Percentiles rank a stretch among this genome's conserved stretches.
Conservation (phyloP, 2,797 vertebrate genomes). For the Dendrocincla fuliginosa region DNA sequence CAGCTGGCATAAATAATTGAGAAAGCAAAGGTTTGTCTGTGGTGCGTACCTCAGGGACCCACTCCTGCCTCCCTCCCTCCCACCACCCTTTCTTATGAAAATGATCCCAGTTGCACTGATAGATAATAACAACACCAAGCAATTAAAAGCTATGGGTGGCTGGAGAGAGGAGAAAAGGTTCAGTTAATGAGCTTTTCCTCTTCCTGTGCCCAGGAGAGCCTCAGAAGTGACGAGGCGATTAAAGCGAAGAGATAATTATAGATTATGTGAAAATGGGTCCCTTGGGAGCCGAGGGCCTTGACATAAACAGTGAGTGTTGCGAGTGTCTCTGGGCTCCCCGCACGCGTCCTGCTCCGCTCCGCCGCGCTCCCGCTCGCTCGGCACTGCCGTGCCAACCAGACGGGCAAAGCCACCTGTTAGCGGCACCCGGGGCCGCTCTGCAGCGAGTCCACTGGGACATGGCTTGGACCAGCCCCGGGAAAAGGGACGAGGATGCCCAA, state of each 20-base stretch:
- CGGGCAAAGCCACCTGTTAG: conserved; percentile 71
- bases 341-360: conserved; percentile 23
- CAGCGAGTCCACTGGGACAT: not conserved
- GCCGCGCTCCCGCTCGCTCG: not conserved
- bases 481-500: not conserved
- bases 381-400: conserved; percentile 11
- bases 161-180: conserved; percentile 90
- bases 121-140: conserved; percentile 93
- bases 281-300: conserved; percentile 71
- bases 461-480: not conserved
- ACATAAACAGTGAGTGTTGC: conserved; percentile 74
- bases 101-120: conserved; percentile 84
- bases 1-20: conserved; percentile 88
- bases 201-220: conserved; percentile 83
- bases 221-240: conserved; percentile 89
- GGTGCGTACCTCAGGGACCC: conserved; percentile 77
- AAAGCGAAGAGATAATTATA: conserved; percentile 93
- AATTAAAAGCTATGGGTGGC: conserved; percentile 91
- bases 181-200: conserved; percentile 96
- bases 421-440: not conserved
- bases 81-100: conserved; percentile 84
- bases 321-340: conserved; percentile 61
- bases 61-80: conserved; percentile 71
- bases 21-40: conserved; percentile 83
- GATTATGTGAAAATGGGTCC: conserved; percentile 85